These are phyloP conservation scores for Kryptolebias ocellatus DNA, from an alignment of 2,797 vertebrate species.

Conservation along the genomic window DNA sequence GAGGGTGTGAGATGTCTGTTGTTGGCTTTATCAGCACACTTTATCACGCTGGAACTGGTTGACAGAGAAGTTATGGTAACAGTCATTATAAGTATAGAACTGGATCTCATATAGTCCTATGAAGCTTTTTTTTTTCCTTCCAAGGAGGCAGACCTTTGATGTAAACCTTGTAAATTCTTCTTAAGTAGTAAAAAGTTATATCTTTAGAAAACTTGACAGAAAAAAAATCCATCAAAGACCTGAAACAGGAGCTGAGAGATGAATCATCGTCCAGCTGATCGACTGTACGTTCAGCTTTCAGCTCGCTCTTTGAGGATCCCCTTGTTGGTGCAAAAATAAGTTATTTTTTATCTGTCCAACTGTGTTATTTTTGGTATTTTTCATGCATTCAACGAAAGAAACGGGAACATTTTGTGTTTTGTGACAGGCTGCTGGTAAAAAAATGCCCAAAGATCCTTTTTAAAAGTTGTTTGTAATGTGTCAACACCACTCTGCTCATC, in stretches of 20 bases:
- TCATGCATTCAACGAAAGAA: background rate
- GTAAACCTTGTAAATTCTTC: too few species aligned
- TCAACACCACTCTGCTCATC: background rate
- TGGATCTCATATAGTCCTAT: too few species aligned
- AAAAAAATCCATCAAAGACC: too few species aligned
- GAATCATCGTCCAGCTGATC: too few species aligned
- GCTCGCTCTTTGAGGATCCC: background rate
- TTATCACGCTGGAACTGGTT: constrained; percentile 38
- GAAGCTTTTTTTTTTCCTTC: too few species aligned
- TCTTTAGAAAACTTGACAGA: background rate
- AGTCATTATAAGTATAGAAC: background rate
- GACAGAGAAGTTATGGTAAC: constrained; percentile 36
- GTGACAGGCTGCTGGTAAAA: background rate
- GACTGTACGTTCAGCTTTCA: too few species aligned
- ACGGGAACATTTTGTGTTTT: background rate
- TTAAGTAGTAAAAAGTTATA: too few species aligned
- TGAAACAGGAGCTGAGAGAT: too few species aligned
- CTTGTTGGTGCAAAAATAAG: background rate
- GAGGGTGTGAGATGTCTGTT: constrained; percentile 66
- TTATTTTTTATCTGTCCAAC: background rate
- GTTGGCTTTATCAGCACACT: constrained; percentile 45
- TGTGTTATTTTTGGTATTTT: background rate
- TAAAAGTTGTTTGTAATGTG: background rate
- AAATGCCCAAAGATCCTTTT: background rate
- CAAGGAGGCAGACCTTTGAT: too few species aligned